Conservation (phyloP, 1,140 invertebrate species). For the Atta texana region DNA sequence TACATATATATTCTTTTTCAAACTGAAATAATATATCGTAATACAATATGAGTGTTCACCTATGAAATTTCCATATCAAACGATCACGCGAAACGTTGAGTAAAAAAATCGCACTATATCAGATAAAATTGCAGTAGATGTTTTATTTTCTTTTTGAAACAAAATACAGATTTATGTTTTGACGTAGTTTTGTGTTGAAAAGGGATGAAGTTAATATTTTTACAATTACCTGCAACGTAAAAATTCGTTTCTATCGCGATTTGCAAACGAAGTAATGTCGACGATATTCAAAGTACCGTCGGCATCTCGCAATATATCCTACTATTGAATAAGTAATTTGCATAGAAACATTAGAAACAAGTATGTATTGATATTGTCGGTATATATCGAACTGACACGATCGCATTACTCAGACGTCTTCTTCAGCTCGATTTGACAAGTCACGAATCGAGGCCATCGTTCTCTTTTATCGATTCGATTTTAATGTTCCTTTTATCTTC, state of each 20-base stretch:
- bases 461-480: not conserved
- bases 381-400: not conserved
- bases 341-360: not conserved
- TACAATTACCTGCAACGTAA: not conserved
- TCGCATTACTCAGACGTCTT: not conserved
- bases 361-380: not conserved
- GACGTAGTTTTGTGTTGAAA: not conserved
- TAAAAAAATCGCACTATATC: conserved; percentile 6
- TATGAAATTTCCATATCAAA: conserved; percentile 13
- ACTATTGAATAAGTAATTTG: not conserved
- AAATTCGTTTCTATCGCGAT: not conserved
- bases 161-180: conserved; percentile 1
- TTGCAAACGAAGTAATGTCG: not conserved
- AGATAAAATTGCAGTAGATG: not conserved
- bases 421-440: not conserved
- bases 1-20: not conserved
- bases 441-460: conserved; percentile 13
- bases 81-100: not conserved
- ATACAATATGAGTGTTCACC: not conserved
- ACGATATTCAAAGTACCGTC: not conserved
- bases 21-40: conserved; percentile 30
- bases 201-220: not conserved
- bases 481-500: not conserved
- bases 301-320: not conserved
- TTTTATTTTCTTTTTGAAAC: conserved; percentile 35